Conservation (phyloP, 64 coral and sea anemone genomes). For the Montipora cactus region DNA sequence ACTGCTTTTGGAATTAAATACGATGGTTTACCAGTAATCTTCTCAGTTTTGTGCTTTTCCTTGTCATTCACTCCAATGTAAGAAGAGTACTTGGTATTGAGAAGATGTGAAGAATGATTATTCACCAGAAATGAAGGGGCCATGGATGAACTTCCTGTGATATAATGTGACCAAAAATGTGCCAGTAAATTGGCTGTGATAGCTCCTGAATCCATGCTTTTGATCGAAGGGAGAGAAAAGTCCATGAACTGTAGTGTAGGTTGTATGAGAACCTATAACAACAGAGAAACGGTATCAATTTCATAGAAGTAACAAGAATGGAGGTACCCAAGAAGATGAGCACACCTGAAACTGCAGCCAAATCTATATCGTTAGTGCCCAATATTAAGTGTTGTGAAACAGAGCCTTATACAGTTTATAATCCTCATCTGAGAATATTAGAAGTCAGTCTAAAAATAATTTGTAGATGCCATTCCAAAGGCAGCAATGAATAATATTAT, state of each 20-base stretch:
- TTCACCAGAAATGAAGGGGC: slow-evolving; percentile 37
- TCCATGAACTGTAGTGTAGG: slow-evolving; percentile 81
- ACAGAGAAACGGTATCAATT: background rate
- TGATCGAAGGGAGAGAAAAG: slow-evolving; percentile 68
- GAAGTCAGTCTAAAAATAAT: no score
- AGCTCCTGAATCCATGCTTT: background rate
- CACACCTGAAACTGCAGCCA: no score
- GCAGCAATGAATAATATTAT: no score
- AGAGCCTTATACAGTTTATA: no score
- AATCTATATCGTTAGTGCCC: no score
- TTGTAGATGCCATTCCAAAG: no score
- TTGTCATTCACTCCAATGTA: slow-evolving; percentile 51
- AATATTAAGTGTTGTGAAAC: no score
- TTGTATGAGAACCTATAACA: slow-evolving; percentile 75
- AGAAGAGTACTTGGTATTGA: slow-evolving; percentile 75
- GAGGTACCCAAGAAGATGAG: no score
- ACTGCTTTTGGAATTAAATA: slow-evolving; percentile 56
- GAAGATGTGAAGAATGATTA: slow-evolving; percentile 70
- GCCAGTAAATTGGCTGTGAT: background rate
- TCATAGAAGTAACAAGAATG: background rate
- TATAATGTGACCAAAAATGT: slow-evolving; percentile 49
- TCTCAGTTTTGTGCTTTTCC: background rate
- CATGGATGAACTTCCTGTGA: slow-evolving; percentile 48
- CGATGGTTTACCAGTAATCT: background rate
- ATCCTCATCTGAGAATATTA: no score